Conservation (phyloP, 2,888 invertebrate genomes). For the Phasia obesa region DNA sequence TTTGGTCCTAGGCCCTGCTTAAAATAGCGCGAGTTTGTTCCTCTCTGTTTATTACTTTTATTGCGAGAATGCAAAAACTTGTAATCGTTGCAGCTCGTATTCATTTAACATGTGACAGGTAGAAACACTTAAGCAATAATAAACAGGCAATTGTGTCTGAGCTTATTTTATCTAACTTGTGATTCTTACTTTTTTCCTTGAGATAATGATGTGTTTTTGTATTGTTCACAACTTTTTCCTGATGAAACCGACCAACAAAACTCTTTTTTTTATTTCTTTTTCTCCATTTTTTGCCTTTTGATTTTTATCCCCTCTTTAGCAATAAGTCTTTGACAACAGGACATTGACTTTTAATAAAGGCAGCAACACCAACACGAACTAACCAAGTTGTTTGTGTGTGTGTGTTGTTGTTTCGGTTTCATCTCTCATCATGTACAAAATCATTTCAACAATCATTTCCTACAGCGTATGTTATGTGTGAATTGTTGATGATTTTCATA, state of each 20-base stretch:
- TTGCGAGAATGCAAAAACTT: not conserved
- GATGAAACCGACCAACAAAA: constrained; percentile 18
- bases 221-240: not conserved
- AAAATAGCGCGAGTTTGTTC: not conserved
- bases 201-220: not conserved
- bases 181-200: constrained; percentile 21
- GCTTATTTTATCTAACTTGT: constrained; percentile 28
- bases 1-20: not conserved
- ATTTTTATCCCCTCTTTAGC: constrained; percentile 6
- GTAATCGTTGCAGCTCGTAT: not conserved
- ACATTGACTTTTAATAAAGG: constrained; percentile 61
- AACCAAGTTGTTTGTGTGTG: constrained; percentile 1
- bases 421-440: constrained; percentile 16
- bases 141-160: constrained; percentile 67
- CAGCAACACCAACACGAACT: constrained; percentile 1
- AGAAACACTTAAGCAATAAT: constrained; percentile 66
- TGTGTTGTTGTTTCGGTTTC: constrained; percentile 8
- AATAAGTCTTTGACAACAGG: constrained; percentile 39
- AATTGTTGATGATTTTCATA: constrained; percentile 32
- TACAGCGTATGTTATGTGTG: not conserved
- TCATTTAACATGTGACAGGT: constrained; percentile 47
- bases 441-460: constrained; percentile 32
- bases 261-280: not conserved
- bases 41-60: not conserved
- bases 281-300: constrained; percentile 3